Conservation (phyloP, 1,140 invertebrate species). For the Globodera ellingtonae region DNA sequence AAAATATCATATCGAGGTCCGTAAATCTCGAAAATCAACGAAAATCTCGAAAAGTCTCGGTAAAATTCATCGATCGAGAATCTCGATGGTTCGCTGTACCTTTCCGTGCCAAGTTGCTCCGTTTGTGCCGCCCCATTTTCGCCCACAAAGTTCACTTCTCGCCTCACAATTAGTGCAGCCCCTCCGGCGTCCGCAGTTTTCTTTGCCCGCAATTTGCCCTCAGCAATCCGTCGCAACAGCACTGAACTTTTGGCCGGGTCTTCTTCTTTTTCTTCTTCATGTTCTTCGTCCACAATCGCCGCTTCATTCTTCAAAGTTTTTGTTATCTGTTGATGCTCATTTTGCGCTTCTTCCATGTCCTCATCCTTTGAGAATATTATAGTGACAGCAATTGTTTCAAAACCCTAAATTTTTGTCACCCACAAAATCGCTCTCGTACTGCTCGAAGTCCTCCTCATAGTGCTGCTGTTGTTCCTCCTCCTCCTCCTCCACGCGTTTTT, state of each 20-base stretch:
- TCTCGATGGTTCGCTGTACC: no score
- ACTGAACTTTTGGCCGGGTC: not conserved
- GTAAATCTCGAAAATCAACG: no score
- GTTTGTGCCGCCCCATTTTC: no score
- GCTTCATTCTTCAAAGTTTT: not conserved
- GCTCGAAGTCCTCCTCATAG: constrained; percentile 33
- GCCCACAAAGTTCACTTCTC: no score
- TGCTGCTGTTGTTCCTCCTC: not conserved
- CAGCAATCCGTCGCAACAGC: not conserved
- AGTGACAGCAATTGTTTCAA: not conserved
- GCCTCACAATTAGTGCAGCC: not conserved
- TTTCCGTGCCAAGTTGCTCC: no score
- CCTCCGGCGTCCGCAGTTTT: not conserved
- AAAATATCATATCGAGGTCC: no score
- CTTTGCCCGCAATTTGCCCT: not conserved
- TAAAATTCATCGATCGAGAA: no score
- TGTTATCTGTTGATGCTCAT: not conserved
- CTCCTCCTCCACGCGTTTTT: not conserved
- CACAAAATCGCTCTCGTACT: constrained; percentile 35
- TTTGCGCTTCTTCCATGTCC: not conserved
- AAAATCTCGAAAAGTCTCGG: no score
- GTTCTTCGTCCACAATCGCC: no score
- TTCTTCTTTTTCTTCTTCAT: not conserved
- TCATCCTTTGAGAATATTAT: constrained; percentile 1
- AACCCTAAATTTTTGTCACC: not conserved